Evolutionary conservation across 1,140 invertebrate genomes (phyloP).

Genomic region (Ips typographus): DNA sequence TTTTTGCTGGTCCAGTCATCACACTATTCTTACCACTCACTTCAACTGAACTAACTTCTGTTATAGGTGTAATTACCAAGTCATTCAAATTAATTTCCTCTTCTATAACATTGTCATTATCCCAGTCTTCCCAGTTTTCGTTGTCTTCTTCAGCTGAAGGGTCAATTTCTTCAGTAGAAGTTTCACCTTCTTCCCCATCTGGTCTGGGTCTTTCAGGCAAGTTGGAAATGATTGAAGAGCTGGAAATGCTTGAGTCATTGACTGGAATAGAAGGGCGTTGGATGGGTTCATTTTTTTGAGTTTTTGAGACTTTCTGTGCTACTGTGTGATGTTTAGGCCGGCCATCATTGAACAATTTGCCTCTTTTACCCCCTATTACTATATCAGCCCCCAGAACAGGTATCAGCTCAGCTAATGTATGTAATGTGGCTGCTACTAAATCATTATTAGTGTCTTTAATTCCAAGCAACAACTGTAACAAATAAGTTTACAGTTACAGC

Average conservation of each 20-base stretch:
- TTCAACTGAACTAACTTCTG: neutral
- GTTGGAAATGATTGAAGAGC: slow-evolving; percentile 7
- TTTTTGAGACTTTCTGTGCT: slow-evolving; percentile 18
- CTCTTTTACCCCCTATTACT: slow-evolving; percentile 78
- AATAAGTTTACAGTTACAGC: neutral
- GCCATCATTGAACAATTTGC: slow-evolving; percentile 80
- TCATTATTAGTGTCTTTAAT: slow-evolving; percentile 80
- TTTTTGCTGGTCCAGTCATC: neutral
- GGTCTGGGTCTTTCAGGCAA: slow-evolving; percentile 75
- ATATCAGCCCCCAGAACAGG: slow-evolving; percentile 76
- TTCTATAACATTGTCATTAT: slow-evolving; percentile 55
- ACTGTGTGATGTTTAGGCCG: slow-evolving; percentile 58
- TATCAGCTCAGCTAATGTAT: slow-evolving; percentile 77
- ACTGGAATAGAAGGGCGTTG: neutral
- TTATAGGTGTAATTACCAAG: neutral
- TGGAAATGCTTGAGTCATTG: slow-evolving; percentile 1
- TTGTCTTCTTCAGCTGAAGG: slow-evolving; percentile 47
- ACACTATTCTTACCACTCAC: neutral
- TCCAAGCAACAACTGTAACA: slow-evolving; percentile 69
- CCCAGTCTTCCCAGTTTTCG: slow-evolving; percentile 78
- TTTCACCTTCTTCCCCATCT: slow-evolving; percentile 76
- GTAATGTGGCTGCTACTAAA: slow-evolving; percentile 75
- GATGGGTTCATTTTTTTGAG: slow-evolving; percentile 27
- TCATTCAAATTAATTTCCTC: neutral
- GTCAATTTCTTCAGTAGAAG: slow-evolving; percentile 54